Conservation (phyloP, 2,113 vertebrate species). For the Salvator merianae region DNA sequence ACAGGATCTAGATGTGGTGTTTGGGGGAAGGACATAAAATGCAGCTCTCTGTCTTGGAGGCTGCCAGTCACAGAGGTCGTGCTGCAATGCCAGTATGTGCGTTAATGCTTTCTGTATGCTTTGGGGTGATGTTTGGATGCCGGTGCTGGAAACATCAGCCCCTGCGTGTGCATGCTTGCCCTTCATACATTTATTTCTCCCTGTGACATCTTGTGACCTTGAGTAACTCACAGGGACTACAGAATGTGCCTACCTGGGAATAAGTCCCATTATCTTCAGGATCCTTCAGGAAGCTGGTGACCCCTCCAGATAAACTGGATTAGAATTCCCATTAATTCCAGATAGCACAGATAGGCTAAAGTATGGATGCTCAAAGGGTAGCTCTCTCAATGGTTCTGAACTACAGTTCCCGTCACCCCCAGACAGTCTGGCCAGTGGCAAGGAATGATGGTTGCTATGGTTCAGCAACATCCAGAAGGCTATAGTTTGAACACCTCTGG, state of each 20-base stretch:
- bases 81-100: rapidly evolving
- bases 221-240: background rate
- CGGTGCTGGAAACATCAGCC: background rate
- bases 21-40: background rate
- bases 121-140: background rate
- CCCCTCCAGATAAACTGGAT: too few relatives aligned
- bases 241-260: background rate
- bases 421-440: too few relatives aligned
- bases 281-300: too few relatives aligned
- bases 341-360: too few relatives aligned
- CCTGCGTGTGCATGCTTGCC: background rate
- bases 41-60: background rate
- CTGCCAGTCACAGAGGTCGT: background rate
- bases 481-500: too few relatives aligned
- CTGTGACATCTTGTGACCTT: background rate
- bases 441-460: too few relatives aligned
- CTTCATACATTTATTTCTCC: background rate
- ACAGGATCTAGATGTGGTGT: too few relatives aligned
- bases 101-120: background rate
- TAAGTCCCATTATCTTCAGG: background rate
- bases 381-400: too few relatives aligned
- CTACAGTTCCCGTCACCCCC: too few relatives aligned
- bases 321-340: too few relatives aligned
- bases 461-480: too few relatives aligned
- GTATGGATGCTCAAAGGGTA: too few relatives aligned